phyloP scores from a whole-genome alignment of 1,140 invertebrate genomes.

The Eumeta japonica region DNA sequence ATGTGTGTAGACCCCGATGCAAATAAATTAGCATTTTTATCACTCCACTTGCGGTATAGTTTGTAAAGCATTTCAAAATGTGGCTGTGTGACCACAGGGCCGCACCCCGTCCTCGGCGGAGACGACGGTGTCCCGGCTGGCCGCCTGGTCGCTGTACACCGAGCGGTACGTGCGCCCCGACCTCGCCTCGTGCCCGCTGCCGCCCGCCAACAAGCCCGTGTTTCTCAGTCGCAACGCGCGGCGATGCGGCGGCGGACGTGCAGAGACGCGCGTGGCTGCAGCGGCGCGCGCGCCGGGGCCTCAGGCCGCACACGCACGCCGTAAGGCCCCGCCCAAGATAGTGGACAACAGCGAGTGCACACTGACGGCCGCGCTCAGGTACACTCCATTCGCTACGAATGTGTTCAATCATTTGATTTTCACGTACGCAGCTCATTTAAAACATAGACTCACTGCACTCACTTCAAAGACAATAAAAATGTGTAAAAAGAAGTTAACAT shows the following conservation, averaged over 20 bases:
- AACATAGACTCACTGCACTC: not conserved
- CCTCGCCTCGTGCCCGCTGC: constrained; percentile 2
- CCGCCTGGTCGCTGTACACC: constrained; percentile 34
- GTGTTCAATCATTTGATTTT: too few species aligned
- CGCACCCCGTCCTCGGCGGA: constrained; percentile 6
- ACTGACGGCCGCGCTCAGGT: constrained; percentile 8
- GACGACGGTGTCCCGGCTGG: constrained; percentile 20
- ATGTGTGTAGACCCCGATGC: too few species aligned
- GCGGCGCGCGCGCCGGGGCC: constrained; percentile 8
- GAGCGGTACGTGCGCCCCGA: constrained; percentile 25
- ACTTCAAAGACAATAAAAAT: not conserved
- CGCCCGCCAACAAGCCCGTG: constrained; percentile 27
- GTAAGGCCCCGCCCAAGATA: constrained; percentile 21
- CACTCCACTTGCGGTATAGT: too few species aligned
- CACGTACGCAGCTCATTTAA: not conserved
- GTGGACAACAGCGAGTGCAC: constrained; percentile 26
- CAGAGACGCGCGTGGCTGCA: constrained; percentile 8
- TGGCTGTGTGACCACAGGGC: too few species aligned
- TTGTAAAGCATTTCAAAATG: too few species aligned
- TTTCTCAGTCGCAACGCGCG: constrained; percentile 34
- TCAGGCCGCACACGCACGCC: constrained; percentile 9
- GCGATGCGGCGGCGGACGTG: constrained; percentile 12
- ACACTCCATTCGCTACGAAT: too few species aligned
- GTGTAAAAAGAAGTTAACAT: not conserved
- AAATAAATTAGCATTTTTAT: too few species aligned